A percentile compares a stretch with the other conserved stretches of the same genome.
Conservation (phyloP, 2,797 vertebrate genomes). For the Coendou prehensilis region DNA sequence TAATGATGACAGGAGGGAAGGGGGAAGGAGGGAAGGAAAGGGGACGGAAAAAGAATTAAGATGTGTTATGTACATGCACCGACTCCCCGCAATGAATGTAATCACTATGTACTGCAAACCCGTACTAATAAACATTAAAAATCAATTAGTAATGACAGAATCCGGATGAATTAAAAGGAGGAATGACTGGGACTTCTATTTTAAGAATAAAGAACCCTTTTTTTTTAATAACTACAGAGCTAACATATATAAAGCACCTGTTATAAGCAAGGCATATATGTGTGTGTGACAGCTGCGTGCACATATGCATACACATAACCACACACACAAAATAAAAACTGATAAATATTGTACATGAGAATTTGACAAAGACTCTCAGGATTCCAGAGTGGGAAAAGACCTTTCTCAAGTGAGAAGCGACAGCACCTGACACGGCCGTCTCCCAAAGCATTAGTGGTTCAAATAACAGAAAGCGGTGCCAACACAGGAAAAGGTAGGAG, state of each 20-base stretch:
- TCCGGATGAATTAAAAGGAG: slow-evolving; percentile 29
- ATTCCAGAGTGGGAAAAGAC: slow-evolving; percentile 45
- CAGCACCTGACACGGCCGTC: neutral
- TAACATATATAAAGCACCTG: slow-evolving; percentile 44
- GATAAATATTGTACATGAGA: slow-evolving; percentile 10
- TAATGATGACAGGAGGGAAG: neutral
- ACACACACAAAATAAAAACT: slow-evolving; percentile 25
- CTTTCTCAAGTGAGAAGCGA: slow-evolving; percentile 53
- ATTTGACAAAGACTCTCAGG: slow-evolving; percentile 38
- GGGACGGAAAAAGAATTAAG: neutral
- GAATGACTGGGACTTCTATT: slow-evolving; percentile 42
- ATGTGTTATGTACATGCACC: neutral
- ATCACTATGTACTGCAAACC: neutral
- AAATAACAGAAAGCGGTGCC: neutral
- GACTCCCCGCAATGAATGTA: neutral
- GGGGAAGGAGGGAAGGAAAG: neutral
- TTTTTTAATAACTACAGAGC: slow-evolving; percentile 37
- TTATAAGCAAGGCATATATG: neutral
- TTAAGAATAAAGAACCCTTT: slow-evolving; percentile 44
- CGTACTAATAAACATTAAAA: neutral
- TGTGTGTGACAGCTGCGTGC: neutral
- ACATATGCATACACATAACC: neutral
- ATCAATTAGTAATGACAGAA: slow-evolving; percentile 30
- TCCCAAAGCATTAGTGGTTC: neutral
- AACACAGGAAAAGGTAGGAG: neutral